Base-by-base conservation (phyloP, 2,888 invertebrate genomes). In the Antheraea yamamai region DNA sequence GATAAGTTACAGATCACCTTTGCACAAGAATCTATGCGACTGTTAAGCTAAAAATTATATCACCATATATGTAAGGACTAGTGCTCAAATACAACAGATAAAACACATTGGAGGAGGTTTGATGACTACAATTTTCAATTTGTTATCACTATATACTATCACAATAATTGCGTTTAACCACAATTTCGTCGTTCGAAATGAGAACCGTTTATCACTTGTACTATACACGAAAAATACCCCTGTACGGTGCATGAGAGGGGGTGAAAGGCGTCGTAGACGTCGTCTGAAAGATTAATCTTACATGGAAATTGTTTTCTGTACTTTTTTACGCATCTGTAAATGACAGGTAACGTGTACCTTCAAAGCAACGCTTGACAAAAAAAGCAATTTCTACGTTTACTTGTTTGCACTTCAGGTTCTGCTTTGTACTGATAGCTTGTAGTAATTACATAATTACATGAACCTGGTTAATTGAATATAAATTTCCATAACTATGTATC, bases 231-330 rank as follows among this genome's bases (percentile, higher is more conserved):
- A 70, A 70, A 81, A 79, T 80, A 79, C 78, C 82, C 78, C 82
- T 83, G 86, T 86, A 89, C 87, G 86, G 87, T 85, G 75, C 76
- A 76, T 77, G 78, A 74, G 64, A 61, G 78, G 79, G 79, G 80
- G 79, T 78, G 78, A 80, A 82, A 81, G 79, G 80, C 81, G 82
- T 83, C 83, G 87, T 87, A 83, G 85, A 83, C 84, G 81, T 81
- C 81, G 84, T 79, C 85, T 89, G 86, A 89, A 90, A 91, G 88
- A 90, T 92, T 91, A 92, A 91, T 91, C 87, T 90, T 85, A 87
- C 89, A 87, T 85, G 85, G 83, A 89, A 88, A 88, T 89, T 89
- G 90, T 90, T 89, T 90, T 85, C 82, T 83, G 84, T 84, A 80
- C 84, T 84, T 83, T 84, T 85, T 84, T 72, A 68, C 68, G 70